These are phyloP conservation scores for Latrodectus geometricus DNA, from an alignment of 1,140 invertebrate species.

Conservation along the genomic window DNA sequence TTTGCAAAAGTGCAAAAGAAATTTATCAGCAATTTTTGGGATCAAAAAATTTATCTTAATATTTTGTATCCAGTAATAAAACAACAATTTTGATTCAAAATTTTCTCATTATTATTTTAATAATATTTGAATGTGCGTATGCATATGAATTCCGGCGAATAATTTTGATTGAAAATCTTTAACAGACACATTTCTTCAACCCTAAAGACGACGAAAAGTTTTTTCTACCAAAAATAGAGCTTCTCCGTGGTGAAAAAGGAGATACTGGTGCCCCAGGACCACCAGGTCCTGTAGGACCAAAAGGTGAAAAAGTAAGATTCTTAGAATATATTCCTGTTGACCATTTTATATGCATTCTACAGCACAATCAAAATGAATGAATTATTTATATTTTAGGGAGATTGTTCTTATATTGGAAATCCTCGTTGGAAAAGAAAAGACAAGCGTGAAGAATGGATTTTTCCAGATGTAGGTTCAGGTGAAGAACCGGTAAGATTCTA, in stretches of 20 bases:
- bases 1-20: too few relatives aligned
- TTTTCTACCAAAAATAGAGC: constrained; percentile 37
- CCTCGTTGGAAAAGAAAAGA: constrained; percentile 52
- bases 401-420: constrained; percentile 46
- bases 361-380: neutral
- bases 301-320: constrained; percentile 43
- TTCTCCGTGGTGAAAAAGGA: constrained; percentile 48
- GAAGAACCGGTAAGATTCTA: constrained; percentile 40
- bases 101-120: too few relatives aligned
- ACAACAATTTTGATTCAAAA: too few relatives aligned
- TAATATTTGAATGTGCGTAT: too few relatives aligned
- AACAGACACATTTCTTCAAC: constrained; percentile 41
- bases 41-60: too few relatives aligned
- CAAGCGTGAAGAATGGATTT: constrained; percentile 36
- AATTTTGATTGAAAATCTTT: too few relatives aligned
- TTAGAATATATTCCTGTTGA: neutral
- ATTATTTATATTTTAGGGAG: constrained; percentile 9
- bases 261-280: constrained; percentile 36
- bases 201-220: constrained; percentile 7
- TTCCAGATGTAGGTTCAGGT: constrained; percentile 45
- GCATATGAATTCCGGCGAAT: too few relatives aligned
- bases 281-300: constrained; percentile 34
- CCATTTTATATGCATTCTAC: neutral
- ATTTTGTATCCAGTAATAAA: too few relatives aligned
- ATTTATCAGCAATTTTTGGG: too few relatives aligned